phyloP scores from a whole-genome alignment of 2,797 vertebrate species.

The Eremophila alpestris region DNA sequence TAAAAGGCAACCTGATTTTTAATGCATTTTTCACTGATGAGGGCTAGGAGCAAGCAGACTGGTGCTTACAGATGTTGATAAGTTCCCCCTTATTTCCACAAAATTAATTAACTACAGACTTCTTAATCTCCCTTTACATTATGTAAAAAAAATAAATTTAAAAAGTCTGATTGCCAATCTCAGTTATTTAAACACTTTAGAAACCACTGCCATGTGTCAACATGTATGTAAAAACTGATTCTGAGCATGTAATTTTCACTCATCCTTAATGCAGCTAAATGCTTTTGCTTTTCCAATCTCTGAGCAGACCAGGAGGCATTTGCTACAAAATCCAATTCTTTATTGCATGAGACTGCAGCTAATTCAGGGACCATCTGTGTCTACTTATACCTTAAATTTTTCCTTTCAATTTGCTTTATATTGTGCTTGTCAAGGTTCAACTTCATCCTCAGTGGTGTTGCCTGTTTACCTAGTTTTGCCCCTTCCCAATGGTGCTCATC shows the following conservation, averaged over 20 bases:
- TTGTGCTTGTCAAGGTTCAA: constrained; percentile 6
- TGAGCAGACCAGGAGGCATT: background rate
- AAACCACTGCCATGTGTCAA: background rate
- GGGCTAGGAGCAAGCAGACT: background rate
- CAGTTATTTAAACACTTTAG: background rate
- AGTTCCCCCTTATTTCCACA: background rate
- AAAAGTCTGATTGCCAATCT: background rate
- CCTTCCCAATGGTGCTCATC: background rate
- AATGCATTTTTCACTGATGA: background rate
- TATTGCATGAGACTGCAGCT: constrained; percentile 1
- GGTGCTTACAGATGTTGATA: background rate
- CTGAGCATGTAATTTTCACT: background rate
- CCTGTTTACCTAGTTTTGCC: constrained; percentile 4
- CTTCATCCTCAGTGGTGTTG: background rate
- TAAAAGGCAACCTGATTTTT: background rate
- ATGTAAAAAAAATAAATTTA: background rate
- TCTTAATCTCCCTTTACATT: background rate
- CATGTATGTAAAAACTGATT: background rate
- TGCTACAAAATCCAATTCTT: background rate
- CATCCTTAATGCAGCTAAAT: background rate
- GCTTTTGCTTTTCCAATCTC: background rate
- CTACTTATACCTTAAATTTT: constrained; percentile 36
- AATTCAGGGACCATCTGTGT: constrained; percentile 55
- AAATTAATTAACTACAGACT: background rate
- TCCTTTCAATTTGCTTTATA: constrained; percentile 8